Base-by-base conservation (phyloP, 2,888 invertebrate genomes). In the Perizoma affinitatum region DNA sequence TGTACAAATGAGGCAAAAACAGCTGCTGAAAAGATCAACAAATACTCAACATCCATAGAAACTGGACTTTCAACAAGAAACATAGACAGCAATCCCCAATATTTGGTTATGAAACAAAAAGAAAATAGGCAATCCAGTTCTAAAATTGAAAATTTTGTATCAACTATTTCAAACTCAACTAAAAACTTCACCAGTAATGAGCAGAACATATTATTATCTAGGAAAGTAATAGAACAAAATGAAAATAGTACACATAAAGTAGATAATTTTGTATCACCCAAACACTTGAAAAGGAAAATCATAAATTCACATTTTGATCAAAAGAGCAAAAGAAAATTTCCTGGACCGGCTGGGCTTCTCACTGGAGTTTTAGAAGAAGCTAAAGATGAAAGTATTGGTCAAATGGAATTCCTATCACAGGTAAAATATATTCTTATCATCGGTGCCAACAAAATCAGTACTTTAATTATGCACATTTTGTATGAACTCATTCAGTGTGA, bases 331-430 rank as follows among this genome's bases (percentile, higher is more conserved):
- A 81, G 92, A 67, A 92, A 91, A 64, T 92, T 92, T 63, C 92
- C 92, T 10, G 92, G 92, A 0, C 92, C 92, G 22, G 92, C 92
- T 47, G 92, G 92, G 0, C 69, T 92, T 10, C 73, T 92, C n/a
- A 82, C 80, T 57, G 84, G 86, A 34, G 79, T 70, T 10, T 73
- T 89, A 58, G 78, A 84, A 67, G 83, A 85, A 58, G 79, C 78
- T 47, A 81, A 79, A 52, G 84, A 90, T 79, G 85, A 89, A 62
- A 78, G 69, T 64, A 76, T 87, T 65, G 80, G 84, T 62, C 83
- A 87, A 48, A 81, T 91, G 63, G 90, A 92, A 71, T 67, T 92
- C 47, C 75, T 90, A 10, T 90, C 92, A 58, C 92, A 92, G 87
- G 92, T 92, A 79, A 3, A 22, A 22, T 1, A 22, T 22, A 22